Evolutionary conservation across 2,113 vertebrate species (phyloP), one percentile per base, ranked within the genome.

Genomic region (Picathartes gymnocephalus): DNA sequence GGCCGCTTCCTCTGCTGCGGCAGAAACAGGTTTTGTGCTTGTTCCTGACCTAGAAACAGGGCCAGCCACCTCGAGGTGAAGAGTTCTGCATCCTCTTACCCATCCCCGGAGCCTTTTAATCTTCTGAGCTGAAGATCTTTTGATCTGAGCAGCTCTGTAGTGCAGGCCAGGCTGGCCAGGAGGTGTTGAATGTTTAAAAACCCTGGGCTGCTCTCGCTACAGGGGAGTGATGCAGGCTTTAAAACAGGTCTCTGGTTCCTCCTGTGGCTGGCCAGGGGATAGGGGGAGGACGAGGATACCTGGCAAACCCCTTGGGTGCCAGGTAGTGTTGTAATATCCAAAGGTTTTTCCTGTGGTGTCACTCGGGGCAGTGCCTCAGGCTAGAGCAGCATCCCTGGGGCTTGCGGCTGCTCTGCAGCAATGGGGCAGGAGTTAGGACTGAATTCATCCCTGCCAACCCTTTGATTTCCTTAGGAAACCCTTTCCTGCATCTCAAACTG

Each of bases 61-160:
- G 78, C 81, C 79, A 86, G 70, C 39, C 65, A 94, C 91, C 92
- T 61, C 40, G 69, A 92, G 79, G 89, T 91, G 88, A 89, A 90
- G 86, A 92, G 64, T 93, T 91, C 90, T 90, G 90, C 94, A 90
- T 95, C 70, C 87, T 74, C 54, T 94, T 94, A 71, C 74, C 71
- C 77, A 53, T 76, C 86, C 68, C 86, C 1, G 4, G 70, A 91
- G 92, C 83, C 27, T 93, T 93, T 94, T 88, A 93, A 92, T 96
- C 91, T 92, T 95, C 72, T 64, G 89, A 94, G 89, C 92, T 64
- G 91, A 85, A 84, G 88, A 77, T 95, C 84, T 88, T 96, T 94
- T 97, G 87, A 96, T 96, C 81, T 91, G 57, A 73, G 91, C 69
- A 21, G 85, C 91, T 90, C 82, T 82, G 91, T 92, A 95, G 81